Base-by-base conservation (phyloP, 2,797 vertebrate species). In the Chelon auratus region DNA sequence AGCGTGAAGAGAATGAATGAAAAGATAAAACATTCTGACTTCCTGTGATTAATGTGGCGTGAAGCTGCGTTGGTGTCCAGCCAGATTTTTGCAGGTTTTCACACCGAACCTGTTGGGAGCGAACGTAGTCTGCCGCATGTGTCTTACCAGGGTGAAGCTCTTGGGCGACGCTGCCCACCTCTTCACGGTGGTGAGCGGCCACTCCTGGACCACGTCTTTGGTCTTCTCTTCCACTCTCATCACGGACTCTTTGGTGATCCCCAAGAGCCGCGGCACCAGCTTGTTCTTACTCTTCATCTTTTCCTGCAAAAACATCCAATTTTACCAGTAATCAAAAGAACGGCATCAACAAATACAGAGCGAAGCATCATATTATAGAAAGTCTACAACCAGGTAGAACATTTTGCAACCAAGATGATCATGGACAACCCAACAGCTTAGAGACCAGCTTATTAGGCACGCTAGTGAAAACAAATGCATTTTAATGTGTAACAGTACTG, bases 231-330 rank as follows among this genome's bases (percentile, higher is more conserved):
- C 98, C 89, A 99, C 97, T 2, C 98, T 95, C 97, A 99, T 96
- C 92, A 99, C 98, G 0, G 97, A 99, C 83, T 99, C 98, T 91
- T 99, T 99, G 89, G 98, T 99, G 88, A 99, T 96, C 0, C 98
- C 98, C 84, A 99, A 92, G 48, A 99, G 90, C n/a, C 98, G 94
- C 2, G 97, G 98, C 30, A 98, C 98, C 74, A 99, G 93, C 84
- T 99, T 99, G 88, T 99, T 99, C 75, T 99, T 99, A 60, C 98
- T 96, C 91, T 99, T 99, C 98, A 99, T 99, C 86, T 99, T 99
- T 76, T 99, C 98, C 98, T 99, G 7, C 6, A 60, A 47, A 26
- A 22, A 24, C 5, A 20, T 18, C 1, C 1, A 33, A 33, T 53
- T 30, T 5, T 62, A n/a, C 26, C 5, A 20, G 9, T 2, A 26